Evolutionary conservation across 2,888 invertebrate genomes (phyloP).

Genomic region (Automeris io): DNA sequence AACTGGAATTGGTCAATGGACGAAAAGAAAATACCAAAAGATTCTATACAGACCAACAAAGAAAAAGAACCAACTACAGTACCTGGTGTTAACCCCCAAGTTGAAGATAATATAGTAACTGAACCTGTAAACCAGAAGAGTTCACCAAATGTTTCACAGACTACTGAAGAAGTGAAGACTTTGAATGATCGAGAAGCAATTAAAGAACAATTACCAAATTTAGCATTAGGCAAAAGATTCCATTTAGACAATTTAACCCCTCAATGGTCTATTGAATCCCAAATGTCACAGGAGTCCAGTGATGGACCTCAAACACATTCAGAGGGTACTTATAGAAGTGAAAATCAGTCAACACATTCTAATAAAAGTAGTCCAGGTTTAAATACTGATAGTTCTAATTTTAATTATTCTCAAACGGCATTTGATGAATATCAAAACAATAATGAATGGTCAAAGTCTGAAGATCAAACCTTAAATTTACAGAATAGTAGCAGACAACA

Average conservation of each 20-base stretch:
- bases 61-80: slow-evolving; percentile 22
- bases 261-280: slow-evolving; percentile 82
- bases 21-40: slow-evolving; percentile 48
- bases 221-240: slow-evolving; percentile 59
- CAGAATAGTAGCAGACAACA: slow-evolving; percentile 34
- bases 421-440: slow-evolving; percentile 45
- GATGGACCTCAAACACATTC: slow-evolving; percentile 78
- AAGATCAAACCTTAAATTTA: slow-evolving; percentile 32
- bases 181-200: slow-evolving; percentile 57
- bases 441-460: slow-evolving; percentile 46
- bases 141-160: slow-evolving; percentile 25
- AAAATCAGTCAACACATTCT: slow-evolving; percentile 75
- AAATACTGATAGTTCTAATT: slow-evolving; percentile 56
- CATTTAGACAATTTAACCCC: slow-evolving; percentile 69
- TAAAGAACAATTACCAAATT: slow-evolving; percentile 60
- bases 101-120: slow-evolving; percentile 27
- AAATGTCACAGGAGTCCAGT: slow-evolving; percentile 81
- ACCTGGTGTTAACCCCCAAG: slow-evolving; percentile 22
- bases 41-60: slow-evolving; percentile 15
- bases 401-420: slow-evolving; percentile 49
- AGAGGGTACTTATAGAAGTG: slow-evolving; percentile 78
- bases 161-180: slow-evolving; percentile 45
- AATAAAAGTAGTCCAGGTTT: slow-evolving; percentile 64
- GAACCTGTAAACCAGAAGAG: slow-evolving; percentile 24
- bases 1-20: slow-evolving; percentile 81